Evolutionary conservation across 2,113 vertebrate species (phyloP).

Genomic region (Albula goreensis): DNA sequence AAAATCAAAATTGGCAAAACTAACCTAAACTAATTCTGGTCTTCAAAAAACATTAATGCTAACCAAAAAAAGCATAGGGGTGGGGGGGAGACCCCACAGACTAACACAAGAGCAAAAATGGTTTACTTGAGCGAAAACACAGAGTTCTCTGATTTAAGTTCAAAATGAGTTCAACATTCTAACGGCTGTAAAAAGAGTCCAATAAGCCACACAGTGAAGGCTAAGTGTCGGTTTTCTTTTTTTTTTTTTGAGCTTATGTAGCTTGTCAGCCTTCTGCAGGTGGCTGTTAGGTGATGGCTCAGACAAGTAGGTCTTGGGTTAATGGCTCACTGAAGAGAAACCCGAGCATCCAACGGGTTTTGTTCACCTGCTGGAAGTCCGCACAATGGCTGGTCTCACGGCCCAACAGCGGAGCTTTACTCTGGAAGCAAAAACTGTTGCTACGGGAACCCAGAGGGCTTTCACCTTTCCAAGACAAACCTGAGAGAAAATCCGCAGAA

Average conservation of each 20-base stretch:
- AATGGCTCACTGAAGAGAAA: not conserved
- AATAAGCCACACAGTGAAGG: not conserved
- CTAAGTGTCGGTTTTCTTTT: not conserved
- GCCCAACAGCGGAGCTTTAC: not conserved
- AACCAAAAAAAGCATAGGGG: not conserved
- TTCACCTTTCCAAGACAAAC: not conserved
- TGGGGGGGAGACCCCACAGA: not conserved
- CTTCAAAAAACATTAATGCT: not conserved
- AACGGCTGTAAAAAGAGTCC: not conserved
- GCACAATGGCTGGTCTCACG: not conserved
- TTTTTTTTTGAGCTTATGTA: not conserved
- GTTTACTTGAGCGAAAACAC: not conserved
- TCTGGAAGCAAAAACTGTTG: not conserved
- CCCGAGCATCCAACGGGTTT: not conserved
- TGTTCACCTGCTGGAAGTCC: not conserved
- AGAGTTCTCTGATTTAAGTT: not conserved
- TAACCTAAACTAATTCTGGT: not conserved
- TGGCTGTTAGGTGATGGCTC: not conserved
- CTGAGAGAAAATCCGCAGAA: not conserved
- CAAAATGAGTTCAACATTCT: not conserved
- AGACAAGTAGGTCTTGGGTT: too few relatives aligned
- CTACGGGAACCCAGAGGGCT: not conserved
- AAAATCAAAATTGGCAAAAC: not conserved
- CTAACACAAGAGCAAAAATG: not conserved
- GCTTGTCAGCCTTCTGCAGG: not conserved